Percentiles rank a stretch among this genome's conserved stretches.
Evolutionary conservation across 2,797 vertebrate species (phyloP).

Genomic region (Acanthiza pusilla): DNA sequence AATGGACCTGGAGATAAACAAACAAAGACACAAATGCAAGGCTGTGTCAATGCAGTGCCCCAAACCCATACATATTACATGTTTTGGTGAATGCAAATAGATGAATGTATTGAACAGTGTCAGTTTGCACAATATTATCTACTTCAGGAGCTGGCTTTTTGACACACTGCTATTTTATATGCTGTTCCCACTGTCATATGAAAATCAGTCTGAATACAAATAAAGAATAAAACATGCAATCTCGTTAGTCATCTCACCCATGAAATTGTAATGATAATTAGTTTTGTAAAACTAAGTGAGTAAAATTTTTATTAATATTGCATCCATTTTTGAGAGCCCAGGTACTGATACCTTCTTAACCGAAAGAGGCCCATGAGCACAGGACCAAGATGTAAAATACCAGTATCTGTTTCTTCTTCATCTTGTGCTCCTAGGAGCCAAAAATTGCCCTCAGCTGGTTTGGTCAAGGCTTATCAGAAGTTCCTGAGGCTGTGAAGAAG

Average conservation of each 20-base stretch:
- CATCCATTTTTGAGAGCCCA: background rate
- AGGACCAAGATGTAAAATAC: background rate
- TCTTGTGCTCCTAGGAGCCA: background rate
- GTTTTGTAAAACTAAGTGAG: background rate
- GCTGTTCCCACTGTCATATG: background rate
- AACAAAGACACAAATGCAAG: background rate
- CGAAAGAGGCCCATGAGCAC: background rate
- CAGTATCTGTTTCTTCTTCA: background rate
- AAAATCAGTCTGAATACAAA: background rate
- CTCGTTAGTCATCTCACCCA: background rate
- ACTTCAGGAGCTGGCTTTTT: background rate
- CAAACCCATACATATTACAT: background rate
- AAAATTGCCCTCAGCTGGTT: background rate
- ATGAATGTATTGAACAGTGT: background rate
- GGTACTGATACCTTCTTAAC: background rate
- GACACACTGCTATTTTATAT: background rate
- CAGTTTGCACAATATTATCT: background rate
- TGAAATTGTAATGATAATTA: background rate
- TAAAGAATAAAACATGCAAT: background rate
- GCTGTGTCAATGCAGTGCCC: background rate
- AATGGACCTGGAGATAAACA: slow-evolving; percentile 8
- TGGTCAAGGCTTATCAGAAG: background rate
- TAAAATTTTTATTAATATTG: background rate
- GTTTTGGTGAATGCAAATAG: background rate
- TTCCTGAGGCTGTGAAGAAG: background rate